Percentiles rank a stretch among this genome's conserved stretches.
phyloP scores from a whole-genome alignment of 1,140 invertebrate species.

The Diplogasteroides magnus region DNA sequence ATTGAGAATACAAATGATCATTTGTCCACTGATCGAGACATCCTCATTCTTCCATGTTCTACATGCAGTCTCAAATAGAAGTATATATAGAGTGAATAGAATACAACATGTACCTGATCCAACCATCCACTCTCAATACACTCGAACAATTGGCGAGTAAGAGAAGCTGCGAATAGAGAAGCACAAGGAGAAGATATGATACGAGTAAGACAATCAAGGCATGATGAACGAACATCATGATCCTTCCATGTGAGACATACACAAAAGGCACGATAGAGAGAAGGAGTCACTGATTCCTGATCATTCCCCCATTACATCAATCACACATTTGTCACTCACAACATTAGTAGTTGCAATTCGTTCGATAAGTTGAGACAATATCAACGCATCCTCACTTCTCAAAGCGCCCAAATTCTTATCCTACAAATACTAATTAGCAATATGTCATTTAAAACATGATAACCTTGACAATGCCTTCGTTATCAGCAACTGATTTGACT shows the following conservation, averaged over 20 bases:
- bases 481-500: neutral
- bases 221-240: neutral
- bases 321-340: neutral
- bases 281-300: neutral
- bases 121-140: neutral
- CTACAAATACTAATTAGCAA: neutral
- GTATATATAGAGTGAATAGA: too few species aligned
- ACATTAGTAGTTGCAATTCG: neutral
- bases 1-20: neutral
- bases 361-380: constrained; percentile 7
- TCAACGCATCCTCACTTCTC: neutral
- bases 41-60: neutral
- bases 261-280: neutral
- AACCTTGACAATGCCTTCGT: neutral
- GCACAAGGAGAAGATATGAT: too few species aligned
- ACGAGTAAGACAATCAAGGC: too few species aligned
- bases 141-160: neutral
- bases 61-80: constrained; percentile 3
- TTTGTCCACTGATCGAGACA: constrained; percentile 1
- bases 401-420: neutral
- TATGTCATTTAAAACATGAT: too few species aligned
- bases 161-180: neutral
- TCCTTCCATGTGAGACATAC: neutral
- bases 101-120: neutral
- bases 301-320: neutral